Conservation (phyloP, 2,113 vertebrate species). For the Equus quagga region DNA sequence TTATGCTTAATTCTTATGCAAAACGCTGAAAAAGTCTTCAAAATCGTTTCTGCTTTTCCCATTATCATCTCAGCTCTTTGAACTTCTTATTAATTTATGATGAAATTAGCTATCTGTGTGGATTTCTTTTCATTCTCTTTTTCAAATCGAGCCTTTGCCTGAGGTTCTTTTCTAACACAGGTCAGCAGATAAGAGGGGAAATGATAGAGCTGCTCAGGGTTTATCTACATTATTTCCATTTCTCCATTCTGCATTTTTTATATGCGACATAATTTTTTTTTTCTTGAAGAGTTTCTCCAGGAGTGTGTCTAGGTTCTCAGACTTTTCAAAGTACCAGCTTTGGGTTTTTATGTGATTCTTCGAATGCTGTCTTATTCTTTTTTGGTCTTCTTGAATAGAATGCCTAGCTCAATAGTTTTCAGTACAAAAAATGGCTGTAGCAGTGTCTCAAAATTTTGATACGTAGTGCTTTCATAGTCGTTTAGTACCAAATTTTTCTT, state of each 20-base stretch:
- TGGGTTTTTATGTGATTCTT: background rate
- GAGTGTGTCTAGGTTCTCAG: background rate
- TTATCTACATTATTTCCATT: background rate
- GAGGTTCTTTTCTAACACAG: background rate
- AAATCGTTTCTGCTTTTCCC: background rate
- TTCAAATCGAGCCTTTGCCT: background rate
- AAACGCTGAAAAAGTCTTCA: background rate
- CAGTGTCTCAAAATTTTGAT: background rate
- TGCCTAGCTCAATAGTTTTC: background rate
- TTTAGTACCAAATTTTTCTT: background rate
- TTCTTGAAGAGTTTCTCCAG: background rate
- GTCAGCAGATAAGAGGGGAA: background rate
- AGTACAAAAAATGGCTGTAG: background rate
- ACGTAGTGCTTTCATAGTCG: background rate
- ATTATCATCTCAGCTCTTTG: background rate
- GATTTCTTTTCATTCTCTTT: background rate
- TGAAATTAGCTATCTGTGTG: background rate
- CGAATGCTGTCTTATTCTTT: background rate
- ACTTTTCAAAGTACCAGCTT: background rate
- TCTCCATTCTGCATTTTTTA: background rate
- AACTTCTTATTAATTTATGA: slow-evolving; percentile 14
- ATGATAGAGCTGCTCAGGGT: background rate
- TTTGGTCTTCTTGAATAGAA: background rate
- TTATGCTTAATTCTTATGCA: background rate
- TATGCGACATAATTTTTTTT: background rate